phyloP scores from a whole-genome alignment of 2,797 vertebrate genomes.

The Gorsachius magnificus region DNA sequence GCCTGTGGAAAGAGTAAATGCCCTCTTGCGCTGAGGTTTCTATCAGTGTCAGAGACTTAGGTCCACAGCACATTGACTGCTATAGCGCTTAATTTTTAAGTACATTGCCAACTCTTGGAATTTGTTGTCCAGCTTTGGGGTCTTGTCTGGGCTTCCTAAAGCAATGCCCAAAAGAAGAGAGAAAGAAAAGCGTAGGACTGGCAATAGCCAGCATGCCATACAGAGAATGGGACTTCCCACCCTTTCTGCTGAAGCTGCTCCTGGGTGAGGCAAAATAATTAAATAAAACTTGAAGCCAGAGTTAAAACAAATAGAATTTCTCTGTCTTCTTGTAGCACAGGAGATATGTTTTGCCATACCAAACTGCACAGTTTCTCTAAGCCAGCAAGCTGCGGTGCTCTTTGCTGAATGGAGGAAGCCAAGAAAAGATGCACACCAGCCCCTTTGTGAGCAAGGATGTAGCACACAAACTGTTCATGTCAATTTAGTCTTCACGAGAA shows the following conservation, averaged over 20 bases:
- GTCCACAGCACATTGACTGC: background rate
- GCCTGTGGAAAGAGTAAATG: background rate
- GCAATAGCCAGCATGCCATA: background rate
- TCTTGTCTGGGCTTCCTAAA: background rate
- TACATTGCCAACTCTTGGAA: background rate
- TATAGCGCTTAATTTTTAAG: background rate
- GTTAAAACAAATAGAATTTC: background rate
- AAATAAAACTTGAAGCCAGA: background rate
- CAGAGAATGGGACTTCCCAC: background rate
- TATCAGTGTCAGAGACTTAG: background rate
- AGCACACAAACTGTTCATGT: background rate
- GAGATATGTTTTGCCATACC: background rate
- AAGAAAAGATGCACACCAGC: background rate
- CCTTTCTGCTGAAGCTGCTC: background rate
- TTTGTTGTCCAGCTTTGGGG: background rate
- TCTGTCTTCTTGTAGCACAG: background rate
- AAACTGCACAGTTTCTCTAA: background rate
- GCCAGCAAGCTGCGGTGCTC: no score
- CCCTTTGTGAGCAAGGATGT: background rate
- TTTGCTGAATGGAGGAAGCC: background rate
- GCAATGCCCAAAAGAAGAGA: background rate
- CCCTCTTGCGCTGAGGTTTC: background rate
- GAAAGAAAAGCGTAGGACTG: background rate
- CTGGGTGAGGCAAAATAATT: background rate
- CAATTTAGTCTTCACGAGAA: background rate